Percentiles rank a stretch among this genome's conserved stretches.
Conservation (phyloP, 2,888 invertebrate species). For the Mimachlamys varia region DNA sequence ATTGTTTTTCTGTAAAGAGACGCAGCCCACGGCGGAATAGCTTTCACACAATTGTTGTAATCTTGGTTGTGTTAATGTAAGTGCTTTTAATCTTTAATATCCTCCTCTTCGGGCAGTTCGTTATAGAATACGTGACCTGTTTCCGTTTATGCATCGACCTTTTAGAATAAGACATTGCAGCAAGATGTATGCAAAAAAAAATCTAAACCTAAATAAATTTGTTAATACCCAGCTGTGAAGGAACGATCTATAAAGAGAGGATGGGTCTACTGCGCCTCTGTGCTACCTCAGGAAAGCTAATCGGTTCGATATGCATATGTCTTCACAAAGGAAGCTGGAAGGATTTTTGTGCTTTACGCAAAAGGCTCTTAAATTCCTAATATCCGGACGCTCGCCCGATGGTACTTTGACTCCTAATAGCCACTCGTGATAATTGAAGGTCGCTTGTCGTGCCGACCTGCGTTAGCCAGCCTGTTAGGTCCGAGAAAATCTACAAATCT, state of each 20-base stretch:
- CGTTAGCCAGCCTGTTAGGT: not conserved
- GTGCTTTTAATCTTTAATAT: too few species aligned
- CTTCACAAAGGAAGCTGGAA: not conserved
- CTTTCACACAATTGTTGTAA: too few species aligned
- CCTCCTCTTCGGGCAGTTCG: too few species aligned
- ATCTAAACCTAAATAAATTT: not conserved
- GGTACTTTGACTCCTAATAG: not conserved
- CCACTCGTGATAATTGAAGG: not conserved
- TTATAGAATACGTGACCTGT: not conserved
- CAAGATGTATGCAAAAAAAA: not conserved
- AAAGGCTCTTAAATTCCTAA: conserved; percentile 28
- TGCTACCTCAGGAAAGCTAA: not conserved
- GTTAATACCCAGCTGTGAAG: not conserved
- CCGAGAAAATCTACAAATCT: not conserved
- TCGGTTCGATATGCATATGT: conserved; percentile 1
- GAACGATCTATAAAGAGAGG: not conserved
- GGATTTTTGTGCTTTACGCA: not conserved
- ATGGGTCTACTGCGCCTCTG: not conserved
- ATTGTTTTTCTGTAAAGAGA: too few species aligned
- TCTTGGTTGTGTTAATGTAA: too few species aligned
- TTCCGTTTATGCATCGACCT: not conserved
- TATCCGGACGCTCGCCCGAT: not conserved
- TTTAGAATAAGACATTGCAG: not conserved
- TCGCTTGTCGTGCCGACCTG: not conserved
- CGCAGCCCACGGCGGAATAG: too few species aligned